Evolutionary conservation across 2,113 vertebrate genomes (phyloP), one percentile per base, ranked within the genome.

Genomic region (Pachyramphus minor): DNA sequence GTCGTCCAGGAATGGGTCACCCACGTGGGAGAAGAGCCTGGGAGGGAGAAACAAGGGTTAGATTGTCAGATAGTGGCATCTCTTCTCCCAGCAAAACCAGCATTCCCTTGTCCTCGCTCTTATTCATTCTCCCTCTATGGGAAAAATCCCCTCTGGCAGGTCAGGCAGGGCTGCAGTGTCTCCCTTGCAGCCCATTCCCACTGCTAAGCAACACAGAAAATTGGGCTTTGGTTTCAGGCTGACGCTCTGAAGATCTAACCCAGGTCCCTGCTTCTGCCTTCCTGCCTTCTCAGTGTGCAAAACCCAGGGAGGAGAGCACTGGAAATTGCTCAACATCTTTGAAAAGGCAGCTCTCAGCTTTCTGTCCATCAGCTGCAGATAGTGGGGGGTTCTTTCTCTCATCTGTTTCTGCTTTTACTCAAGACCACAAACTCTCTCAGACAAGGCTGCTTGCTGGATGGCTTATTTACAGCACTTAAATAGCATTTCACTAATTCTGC

Each of bases 21-120:
- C 99, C 60, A 99, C 98, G 3, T 99, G 99, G 81, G 99, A 99
- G 97, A 99, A 99, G 67, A 99, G 97, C 99, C 99, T 99, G 98
- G 19, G 50, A 92, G n/a, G 52, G 50, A 91, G 45, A 49, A 49
- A 78, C 7, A 39, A 10, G 3, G 4, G 8, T 23, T 31, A 22
- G 47, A 45, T 0, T 20, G 22, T 15, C 3, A 73, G 22, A 67
- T 11, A 49, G 50, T 24, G 30, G 23, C 12, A 1, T 14, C 0
- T 20, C 16, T 37, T 35, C 50, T 24, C 19, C 19, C 31, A 60
- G 18, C 12, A 62, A 49, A 56, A 67, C 5, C 60, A 49, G 23
- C 28, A 31, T 28, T 13, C 60, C 58, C 22, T 30, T 37, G 53
- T 12, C 42, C 52, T 84, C 42, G 4, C 31, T 53, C 64, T 35